Percentiles rank a stretch among this genome's conserved stretches.
Conservation (phyloP, 1,140 invertebrate species). For the Drosophila rufa region DNA sequence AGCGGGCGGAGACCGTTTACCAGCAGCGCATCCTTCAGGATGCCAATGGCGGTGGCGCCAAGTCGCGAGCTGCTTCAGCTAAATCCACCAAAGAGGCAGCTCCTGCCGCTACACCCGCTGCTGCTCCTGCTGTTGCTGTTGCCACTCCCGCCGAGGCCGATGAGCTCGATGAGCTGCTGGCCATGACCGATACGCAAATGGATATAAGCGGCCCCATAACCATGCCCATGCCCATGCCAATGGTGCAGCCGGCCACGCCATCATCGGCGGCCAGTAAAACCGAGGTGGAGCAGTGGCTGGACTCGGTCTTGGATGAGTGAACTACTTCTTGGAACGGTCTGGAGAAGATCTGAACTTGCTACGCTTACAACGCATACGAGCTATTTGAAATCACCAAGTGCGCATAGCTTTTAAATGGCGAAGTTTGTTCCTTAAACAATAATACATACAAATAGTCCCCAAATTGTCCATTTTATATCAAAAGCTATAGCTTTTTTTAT, state of each 20-base stretch:
- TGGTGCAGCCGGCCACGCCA: constrained; percentile 52
- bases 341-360: neutral
- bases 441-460: neutral
- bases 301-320: constrained; percentile 76
- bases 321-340: neutral
- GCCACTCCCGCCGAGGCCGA: constrained; percentile 39
- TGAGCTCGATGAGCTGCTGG: constrained; percentile 76
- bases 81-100: constrained; percentile 25
- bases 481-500: constrained; percentile 8
- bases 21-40: constrained; percentile 63
- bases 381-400: constrained; percentile 9
- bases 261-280: constrained; percentile 61
- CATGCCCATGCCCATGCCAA: constrained; percentile 40
- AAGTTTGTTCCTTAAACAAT: neutral
- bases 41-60: constrained; percentile 30
- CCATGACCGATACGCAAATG: constrained; percentile 55
- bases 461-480: neutral
- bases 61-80: constrained; percentile 43
- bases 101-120: neutral
- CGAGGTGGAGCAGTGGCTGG: constrained; percentile 82
- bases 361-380: constrained; percentile 9
- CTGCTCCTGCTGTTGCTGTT: neutral
- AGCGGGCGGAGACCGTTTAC: constrained; percentile 65
- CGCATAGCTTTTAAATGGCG: neutral
- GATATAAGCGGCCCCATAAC: constrained; percentile 19